Evolutionary conservation across 2,113 vertebrate genomes (phyloP).

Genomic region (Takifugu flavidus): DNA sequence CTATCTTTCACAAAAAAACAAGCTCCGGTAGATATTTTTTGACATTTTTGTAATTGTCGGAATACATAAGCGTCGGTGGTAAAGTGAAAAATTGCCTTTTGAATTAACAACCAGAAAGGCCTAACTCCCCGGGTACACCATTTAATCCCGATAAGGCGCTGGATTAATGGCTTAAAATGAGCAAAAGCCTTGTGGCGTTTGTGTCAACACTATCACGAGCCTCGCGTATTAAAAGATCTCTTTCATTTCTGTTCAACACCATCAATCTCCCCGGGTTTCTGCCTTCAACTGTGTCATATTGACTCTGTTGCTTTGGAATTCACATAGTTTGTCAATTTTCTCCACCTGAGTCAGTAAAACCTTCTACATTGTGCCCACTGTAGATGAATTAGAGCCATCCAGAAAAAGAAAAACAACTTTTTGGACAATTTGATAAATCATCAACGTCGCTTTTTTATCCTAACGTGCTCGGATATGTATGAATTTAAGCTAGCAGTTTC

Average conservation of each 20-base stretch:
- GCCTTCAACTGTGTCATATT: slow-evolving; percentile 56
- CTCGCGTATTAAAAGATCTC: slow-evolving; percentile 25
- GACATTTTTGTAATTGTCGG: slow-evolving; percentile 20
- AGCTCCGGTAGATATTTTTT: slow-evolving; percentile 14
- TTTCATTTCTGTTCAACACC: slow-evolving; percentile 44
- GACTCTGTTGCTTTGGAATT: slow-evolving; percentile 61
- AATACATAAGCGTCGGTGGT: slow-evolving; percentile 6
- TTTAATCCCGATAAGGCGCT: slow-evolving; percentile 23
- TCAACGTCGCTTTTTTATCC: slow-evolving; percentile 24
- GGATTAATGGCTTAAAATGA: slow-evolving; percentile 18
- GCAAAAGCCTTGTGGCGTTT: slow-evolving; percentile 14
- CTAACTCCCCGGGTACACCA: slow-evolving; percentile 1
- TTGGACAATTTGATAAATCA: slow-evolving; percentile 71
- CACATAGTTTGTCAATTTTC: slow-evolving; percentile 52
- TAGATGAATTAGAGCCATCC: slow-evolving; percentile 13
- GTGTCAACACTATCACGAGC: slow-evolving; percentile 3
- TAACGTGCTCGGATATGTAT: neutral
- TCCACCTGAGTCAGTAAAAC: slow-evolving; percentile 52
- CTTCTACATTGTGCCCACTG: slow-evolving; percentile 24
- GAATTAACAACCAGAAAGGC: slow-evolving; percentile 11
- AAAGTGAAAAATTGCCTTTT: slow-evolving; percentile 18
- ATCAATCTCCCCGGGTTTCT: slow-evolving; percentile 57
- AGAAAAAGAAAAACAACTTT: slow-evolving; percentile 18
- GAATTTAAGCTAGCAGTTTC: slow-evolving; percentile 26
- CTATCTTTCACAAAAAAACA: slow-evolving; percentile 14